Evolutionary conservation across 2,797 vertebrate genomes (phyloP).

Genomic region (Trichosurus vulpecula): DNA sequence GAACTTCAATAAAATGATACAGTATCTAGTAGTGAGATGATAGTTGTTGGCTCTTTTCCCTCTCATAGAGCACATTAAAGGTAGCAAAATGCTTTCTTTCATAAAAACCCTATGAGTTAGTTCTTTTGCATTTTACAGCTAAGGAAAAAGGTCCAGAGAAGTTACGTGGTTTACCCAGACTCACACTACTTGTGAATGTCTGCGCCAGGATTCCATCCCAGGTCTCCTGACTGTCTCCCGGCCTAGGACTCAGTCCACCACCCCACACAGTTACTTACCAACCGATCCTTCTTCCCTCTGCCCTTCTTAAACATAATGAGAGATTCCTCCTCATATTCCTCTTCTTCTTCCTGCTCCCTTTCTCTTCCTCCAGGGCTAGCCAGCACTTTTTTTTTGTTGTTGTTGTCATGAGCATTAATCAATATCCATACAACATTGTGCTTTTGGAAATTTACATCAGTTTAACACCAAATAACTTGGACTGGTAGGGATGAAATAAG

Average conservation of each 20-base stretch:
- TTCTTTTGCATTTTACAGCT: background rate
- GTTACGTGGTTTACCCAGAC: background rate
- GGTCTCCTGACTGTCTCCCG: background rate
- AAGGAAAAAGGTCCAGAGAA: background rate
- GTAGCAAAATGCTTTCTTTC: background rate
- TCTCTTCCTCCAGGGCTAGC: background rate
- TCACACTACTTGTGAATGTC: background rate
- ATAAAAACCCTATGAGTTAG: background rate
- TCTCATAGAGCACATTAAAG: background rate
- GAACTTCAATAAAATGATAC: conserved; percentile 52
- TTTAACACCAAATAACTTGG: background rate
- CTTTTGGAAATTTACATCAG: conserved; percentile 1
- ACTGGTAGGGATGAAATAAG: background rate
- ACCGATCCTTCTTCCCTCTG: background rate
- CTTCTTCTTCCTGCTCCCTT: background rate
- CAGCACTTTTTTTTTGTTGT: background rate
- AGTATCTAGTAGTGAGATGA: conserved; percentile 9
- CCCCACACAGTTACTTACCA: background rate
- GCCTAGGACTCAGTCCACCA: background rate
- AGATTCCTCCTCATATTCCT: background rate
- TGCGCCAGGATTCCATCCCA: background rate
- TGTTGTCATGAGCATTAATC: background rate
- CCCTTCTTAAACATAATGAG: background rate
- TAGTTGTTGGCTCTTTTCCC: background rate
- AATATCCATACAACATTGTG: background rate